phyloP scores from a whole-genome alignment of 35 echinoderm and acorn worm species.

The Apostichopus japonicus region DNA sequence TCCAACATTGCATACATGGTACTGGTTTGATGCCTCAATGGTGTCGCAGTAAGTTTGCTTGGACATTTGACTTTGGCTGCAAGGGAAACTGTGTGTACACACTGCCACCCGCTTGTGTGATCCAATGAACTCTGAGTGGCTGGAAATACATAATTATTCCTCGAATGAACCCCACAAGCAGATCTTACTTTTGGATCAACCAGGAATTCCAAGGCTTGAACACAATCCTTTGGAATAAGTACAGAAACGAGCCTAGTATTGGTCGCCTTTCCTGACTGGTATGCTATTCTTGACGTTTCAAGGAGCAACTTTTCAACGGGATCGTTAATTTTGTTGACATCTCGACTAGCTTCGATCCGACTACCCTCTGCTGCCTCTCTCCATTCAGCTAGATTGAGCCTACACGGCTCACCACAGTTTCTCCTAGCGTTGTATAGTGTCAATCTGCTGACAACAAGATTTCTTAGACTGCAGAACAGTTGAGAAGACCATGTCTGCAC shows the following conservation, averaged over 20 bases:
- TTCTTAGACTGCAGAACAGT: slow-evolving; percentile 10
- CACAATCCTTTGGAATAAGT: neutral
- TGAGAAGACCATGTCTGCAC: neutral
- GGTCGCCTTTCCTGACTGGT: neutral
- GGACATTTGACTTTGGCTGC: neutral
- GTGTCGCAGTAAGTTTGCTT: slow-evolving; percentile 1
- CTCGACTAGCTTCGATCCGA: neutral
- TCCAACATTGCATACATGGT: slow-evolving; percentile 43
- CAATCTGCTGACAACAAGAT: slow-evolving; percentile 39
- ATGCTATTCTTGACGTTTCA: neutral
- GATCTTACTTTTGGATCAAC: neutral
- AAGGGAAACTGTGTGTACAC: neutral
- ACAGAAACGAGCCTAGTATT: neutral
- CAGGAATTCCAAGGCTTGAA: neutral
- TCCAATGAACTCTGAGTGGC: neutral
- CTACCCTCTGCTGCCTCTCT: neutral
- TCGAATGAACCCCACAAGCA: neutral
- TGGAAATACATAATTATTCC: neutral
- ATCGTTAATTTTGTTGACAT: neutral
- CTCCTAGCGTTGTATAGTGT: slow-evolving; percentile 57
- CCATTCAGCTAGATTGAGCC: slow-evolving; percentile 27
- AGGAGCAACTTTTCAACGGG: neutral
- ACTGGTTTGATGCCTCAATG: slow-evolving; percentile 14
- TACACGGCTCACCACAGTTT: slow-evolving; percentile 44
- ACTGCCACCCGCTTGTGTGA: slow-evolving; percentile 6